These are phyloP conservation scores for Nomada ruficornis DNA, from an alignment of 2,888 invertebrate genomes.

Conservation along the genomic window DNA sequence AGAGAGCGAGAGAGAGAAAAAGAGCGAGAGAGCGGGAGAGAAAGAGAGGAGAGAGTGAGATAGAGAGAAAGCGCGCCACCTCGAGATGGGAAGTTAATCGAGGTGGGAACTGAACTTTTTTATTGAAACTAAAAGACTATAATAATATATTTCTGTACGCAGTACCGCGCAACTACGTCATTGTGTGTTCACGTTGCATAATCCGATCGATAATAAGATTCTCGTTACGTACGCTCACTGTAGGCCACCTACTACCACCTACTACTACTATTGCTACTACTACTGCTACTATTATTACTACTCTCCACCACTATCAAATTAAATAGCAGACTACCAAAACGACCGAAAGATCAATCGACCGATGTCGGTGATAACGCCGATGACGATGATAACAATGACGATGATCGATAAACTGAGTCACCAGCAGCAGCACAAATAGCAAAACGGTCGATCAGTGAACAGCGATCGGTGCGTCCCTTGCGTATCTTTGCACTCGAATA, in stretches of 20 bases:
- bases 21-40: slow-evolving; percentile 33
- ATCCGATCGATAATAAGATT: slow-evolving; percentile 84
- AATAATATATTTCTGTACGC: slow-evolving; percentile 84
- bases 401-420: slow-evolving; percentile 21
- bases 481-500: slow-evolving; percentile 6
- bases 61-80: slow-evolving; percentile 72
- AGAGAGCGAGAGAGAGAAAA: slow-evolving; percentile 39
- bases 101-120: slow-evolving; percentile 84
- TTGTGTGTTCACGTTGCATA: slow-evolving; percentile 84
- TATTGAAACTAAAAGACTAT: slow-evolving; percentile 84
- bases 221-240: slow-evolving; percentile 82
- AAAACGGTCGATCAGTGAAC: slow-evolving; percentile 31
- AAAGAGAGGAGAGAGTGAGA: slow-evolving; percentile 41
- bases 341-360: slow-evolving; percentile 61
- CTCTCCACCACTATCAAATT: slow-evolving; percentile 66
- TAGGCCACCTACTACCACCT: slow-evolving; percentile 75
- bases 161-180: slow-evolving; percentile 83
- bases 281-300: slow-evolving; percentile 52
- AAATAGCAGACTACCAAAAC: slow-evolving; percentile 60
- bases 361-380: slow-evolving; percentile 48
- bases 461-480: slow-evolving; percentile 18
- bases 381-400: slow-evolving; percentile 14
- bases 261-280: slow-evolving; percentile 63
- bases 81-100: slow-evolving; percentile 78
- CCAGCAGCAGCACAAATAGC: slow-evolving; percentile 5